A percentile compares a stretch with the other conserved stretches of the same genome.
Conservation (phyloP, 1,140 invertebrate species). For the Cydia splendana region DNA sequence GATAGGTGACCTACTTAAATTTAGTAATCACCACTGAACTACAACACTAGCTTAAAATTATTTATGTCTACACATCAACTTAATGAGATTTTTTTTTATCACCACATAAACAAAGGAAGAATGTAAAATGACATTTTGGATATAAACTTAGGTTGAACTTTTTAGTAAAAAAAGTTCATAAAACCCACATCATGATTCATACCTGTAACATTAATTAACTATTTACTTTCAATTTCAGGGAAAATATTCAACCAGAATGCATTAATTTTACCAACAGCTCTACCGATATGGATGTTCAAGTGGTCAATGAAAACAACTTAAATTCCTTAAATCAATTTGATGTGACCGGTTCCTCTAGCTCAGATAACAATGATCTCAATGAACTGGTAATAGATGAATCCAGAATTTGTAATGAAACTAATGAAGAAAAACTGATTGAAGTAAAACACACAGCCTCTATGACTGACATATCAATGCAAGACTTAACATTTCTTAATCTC, state of each 20-base stretch:
- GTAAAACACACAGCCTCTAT: constrained; percentile 49
- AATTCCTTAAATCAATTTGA: constrained; percentile 3
- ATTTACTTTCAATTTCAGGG: constrained; percentile 21
- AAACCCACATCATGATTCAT: too few species aligned
- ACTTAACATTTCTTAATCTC: constrained; percentile 43
- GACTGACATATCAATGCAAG: constrained; percentile 52
- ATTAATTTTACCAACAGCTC: neutral
- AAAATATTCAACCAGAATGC: neutral
- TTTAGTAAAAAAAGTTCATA: too few species aligned
- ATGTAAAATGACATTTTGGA: too few species aligned
- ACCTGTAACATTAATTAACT: neutral
- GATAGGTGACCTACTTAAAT: too few species aligned
- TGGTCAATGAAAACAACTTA: neutral
- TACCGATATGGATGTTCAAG: constrained; percentile 15
- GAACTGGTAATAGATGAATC: constrained; percentile 18
- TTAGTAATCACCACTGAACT: too few species aligned
- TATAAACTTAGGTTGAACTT: too few species aligned
- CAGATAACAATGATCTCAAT: constrained; percentile 23
- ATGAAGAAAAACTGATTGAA: neutral
- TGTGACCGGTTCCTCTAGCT: neutral
- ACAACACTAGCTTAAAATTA: too few species aligned
- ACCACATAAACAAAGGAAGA: too few species aligned
- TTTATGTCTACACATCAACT: too few species aligned
- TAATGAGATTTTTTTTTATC: too few species aligned
- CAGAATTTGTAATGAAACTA: neutral